Base-by-base conservation (phyloP, 2,888 invertebrate genomes). In the Parnassius apollo region DNA sequence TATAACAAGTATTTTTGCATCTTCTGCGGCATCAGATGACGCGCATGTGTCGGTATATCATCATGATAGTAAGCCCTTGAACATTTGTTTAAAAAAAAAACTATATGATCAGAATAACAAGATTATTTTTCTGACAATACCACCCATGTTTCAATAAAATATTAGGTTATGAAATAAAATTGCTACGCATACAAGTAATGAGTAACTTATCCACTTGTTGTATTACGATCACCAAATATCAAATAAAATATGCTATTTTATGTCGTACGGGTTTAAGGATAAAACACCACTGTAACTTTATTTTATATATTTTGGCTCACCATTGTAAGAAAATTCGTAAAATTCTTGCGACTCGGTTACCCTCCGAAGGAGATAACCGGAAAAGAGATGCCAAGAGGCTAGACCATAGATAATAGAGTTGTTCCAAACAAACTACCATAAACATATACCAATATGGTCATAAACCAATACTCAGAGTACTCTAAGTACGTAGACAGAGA, bases 41-140 rank as follows among this genome's bases (percentile, higher is more conserved):
- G 92, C 92, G 92, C 92, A 92, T 92, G 92, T 92, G 92, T 89
- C 92, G 79, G 79, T 76, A 74, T 81, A 76, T 92, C 92, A 92
- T 92, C 92, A 92, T 82, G 4, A 35, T 49, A 49, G 9, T 9
- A 46, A 18, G 1, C 18, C 0, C 12, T n/a, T n/a, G 8, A 11
- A 3, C n/a, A 7, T 46, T 46, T n/a, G n/a, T n/a, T n/a, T 12
- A 45, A 46, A 35, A 35, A 3, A 35, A 35, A 7, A 4, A 35
- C 7, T 35, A 35, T 7, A 4, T 35, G 35, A 35, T 35, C 35
- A 35, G 1, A 35, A 35, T 4, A 7, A 35, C 35, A 7, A 35
- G 2, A 25, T 7, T 7, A 1, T 35, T 35, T 35, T 1, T 35
- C 35, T 35, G 35, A 35, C 3, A 35, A 35, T 7, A 7, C 4